Evolutionary conservation across 2,113 vertebrate genomes (phyloP).

Genomic region (Cyprinus carpio): DNA sequence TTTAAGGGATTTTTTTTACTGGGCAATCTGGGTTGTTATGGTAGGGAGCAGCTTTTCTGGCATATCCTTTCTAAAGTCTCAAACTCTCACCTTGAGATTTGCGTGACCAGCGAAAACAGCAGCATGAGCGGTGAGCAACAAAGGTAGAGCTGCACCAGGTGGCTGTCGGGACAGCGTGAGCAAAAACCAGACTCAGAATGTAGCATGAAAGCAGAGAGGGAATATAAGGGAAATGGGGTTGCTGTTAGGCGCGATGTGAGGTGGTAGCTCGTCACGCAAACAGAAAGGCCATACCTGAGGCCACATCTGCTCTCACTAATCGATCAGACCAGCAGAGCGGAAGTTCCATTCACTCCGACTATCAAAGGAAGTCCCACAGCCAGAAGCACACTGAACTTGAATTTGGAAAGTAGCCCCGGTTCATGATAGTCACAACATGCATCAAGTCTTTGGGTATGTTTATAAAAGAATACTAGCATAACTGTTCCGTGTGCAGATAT

Average conservation of each 20-base stretch:
- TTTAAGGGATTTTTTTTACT: background rate
- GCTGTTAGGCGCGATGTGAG: background rate
- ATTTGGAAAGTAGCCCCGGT: background rate
- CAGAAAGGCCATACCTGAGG: background rate
- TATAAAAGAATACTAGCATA: background rate
- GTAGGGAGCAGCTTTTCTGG: background rate
- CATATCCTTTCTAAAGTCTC: no score
- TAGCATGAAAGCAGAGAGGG: slow-evolving; percentile 80
- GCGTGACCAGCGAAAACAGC: slow-evolving; percentile 96
- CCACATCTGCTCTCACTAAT: background rate
- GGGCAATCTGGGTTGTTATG: background rate
- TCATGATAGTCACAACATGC: slow-evolving; percentile 16
- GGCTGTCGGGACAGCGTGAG: slow-evolving; percentile 94
- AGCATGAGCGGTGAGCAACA: slow-evolving; percentile 93
- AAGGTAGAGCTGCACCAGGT: slow-evolving; percentile 94
- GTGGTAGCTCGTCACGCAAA: slow-evolving; percentile 20
- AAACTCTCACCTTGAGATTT: slow-evolving; percentile 88
- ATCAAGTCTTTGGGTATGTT: background rate
- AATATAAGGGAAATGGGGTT: background rate
- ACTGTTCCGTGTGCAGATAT: background rate
- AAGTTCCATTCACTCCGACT: slow-evolving; percentile 25
- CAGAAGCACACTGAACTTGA: slow-evolving; percentile 12
- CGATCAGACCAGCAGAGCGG: slow-evolving; percentile 13
- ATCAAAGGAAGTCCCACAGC: slow-evolving; percentile 5
- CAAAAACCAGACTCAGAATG: slow-evolving; percentile 93